Conservation (phyloP, 2,888 invertebrate genomes). For the Pterostichus niger region DNA sequence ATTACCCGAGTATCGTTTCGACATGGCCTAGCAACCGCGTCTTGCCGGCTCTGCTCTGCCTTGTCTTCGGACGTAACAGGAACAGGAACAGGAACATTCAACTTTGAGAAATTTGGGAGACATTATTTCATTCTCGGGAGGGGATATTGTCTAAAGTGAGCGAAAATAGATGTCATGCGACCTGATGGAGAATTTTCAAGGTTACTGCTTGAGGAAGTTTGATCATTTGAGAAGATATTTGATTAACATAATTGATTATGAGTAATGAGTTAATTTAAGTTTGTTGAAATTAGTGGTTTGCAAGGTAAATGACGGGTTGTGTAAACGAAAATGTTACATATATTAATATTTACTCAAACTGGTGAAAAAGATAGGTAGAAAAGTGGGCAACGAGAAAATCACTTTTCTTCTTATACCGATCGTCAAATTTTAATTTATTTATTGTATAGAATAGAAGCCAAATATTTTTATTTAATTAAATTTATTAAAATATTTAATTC, state of each 20-base stretch:
- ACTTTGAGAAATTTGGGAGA: conserved; percentile 7
- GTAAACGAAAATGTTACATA: no score
- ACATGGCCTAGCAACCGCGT: conserved; percentile 29
- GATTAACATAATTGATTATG: conserved; percentile 38
- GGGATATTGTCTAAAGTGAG: conserved; percentile 42
- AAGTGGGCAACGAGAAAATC: no score
- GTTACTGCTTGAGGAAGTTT: not conserved
- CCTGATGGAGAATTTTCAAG: conserved; percentile 15
- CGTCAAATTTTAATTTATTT: no score
- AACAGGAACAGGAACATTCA: not conserved
- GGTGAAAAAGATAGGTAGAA: no score
- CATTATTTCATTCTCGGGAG: conserved; percentile 38
- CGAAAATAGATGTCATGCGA: conserved; percentile 13
- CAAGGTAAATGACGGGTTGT: conserved; percentile 1
- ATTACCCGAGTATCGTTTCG: conserved; percentile 45
- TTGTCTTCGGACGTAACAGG: conserved; percentile 8
- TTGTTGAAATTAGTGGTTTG: conserved; percentile 8
- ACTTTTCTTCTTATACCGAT: no score
- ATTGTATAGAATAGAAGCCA: no score
- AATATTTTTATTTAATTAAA: no score
- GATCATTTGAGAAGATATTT: conserved; percentile 14
- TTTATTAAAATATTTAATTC: no score
- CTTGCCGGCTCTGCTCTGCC: not conserved
- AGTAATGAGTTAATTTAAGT: conserved; percentile 34
- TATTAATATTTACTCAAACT: no score